phyloP scores from a whole-genome alignment of 2,797 vertebrate genomes.

The Echiichthys vipera region DNA sequence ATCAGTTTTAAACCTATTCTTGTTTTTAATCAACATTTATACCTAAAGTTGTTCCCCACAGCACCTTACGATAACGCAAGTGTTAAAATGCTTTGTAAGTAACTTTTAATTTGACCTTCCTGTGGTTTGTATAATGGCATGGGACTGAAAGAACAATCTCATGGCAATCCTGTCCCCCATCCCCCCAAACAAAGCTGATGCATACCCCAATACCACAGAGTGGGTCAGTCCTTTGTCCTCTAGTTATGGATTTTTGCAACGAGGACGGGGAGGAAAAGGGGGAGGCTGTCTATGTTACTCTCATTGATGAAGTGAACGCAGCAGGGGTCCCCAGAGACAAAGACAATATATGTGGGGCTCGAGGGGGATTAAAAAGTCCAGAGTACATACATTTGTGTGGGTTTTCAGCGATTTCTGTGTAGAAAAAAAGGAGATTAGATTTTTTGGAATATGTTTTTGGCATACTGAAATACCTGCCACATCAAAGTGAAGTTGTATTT shows the following conservation, averaged over 20 bases:
- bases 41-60: neutral
- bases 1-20: neutral
- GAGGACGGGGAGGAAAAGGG: neutral
- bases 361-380: conserved; percentile 42
- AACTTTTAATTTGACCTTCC: neutral
- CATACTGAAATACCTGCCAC: neutral
- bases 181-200: conserved; percentile 30
- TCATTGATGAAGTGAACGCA: conserved; percentile 71
- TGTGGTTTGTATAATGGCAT: neutral
- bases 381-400: conserved; percentile 29
- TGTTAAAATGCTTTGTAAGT: neutral
- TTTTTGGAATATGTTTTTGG: neutral
- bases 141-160: conserved; percentile 14
- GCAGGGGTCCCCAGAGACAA: conserved; percentile 53
- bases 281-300: conserved; percentile 47
- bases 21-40: neutral
- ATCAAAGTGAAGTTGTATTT: conserved; percentile 19
- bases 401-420: conserved; percentile 7
- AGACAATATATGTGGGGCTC: conserved; percentile 41
- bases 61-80: neutral
- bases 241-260: conserved; percentile 76
- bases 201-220: conserved; percentile 43
- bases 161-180: neutral
- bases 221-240: conserved; percentile 75
- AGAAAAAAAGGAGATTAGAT: too few relatives aligned